Evolutionary conservation across 1,140 invertebrate species (phyloP), one percentile per base, ranked within the genome.

Genomic region (Hestina assimilis): DNA sequence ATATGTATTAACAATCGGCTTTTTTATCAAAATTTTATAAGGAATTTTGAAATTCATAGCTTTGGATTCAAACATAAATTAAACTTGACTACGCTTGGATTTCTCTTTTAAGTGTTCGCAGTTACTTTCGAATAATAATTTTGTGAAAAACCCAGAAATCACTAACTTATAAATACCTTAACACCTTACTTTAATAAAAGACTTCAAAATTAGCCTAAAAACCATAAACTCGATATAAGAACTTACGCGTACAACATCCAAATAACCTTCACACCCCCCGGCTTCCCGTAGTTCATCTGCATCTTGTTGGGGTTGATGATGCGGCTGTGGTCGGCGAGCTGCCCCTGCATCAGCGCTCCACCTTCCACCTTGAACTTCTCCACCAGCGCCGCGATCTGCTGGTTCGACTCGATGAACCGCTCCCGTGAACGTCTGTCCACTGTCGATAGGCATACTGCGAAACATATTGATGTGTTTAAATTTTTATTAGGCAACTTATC

Each of bases 381-480:
- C 0, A 98, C 96, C 0, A 98, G 78, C 0, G 95, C 94, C 4
- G 95, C 94, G 65, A 98, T 98, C 82, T 98, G 96, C 57, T 96
- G 95, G 73, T 96, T 97, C 0, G 96, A 97, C 78, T 98, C 96
- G 6, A 98, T 90, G 77, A 97, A 97, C 8, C 96, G 90, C 81
- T 98, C 96, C 17, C 96, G 90, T 28, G 94, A 96, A 48, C 96
- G 89, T 24, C 96, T 90, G 87, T 98, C 96, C 8, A 98, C 96
- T 0, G 96, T 98, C 17, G 96, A 96, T 42, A 98, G 82, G 75
- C 96, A 98, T 35, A 98, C 95, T 94, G 70, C n/a, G 28, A 90
- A 87, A 17, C 5, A 35, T 8, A n/a, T n/a, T n/a, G n/a, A n/a
- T n/a, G n/a, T n/a, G n/a, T n/a, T n/a, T n/a, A n/a, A n/a, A n/a